Conservation (phyloP, 2,113 vertebrate genomes). For the Herpetotheres cachinnans region DNA sequence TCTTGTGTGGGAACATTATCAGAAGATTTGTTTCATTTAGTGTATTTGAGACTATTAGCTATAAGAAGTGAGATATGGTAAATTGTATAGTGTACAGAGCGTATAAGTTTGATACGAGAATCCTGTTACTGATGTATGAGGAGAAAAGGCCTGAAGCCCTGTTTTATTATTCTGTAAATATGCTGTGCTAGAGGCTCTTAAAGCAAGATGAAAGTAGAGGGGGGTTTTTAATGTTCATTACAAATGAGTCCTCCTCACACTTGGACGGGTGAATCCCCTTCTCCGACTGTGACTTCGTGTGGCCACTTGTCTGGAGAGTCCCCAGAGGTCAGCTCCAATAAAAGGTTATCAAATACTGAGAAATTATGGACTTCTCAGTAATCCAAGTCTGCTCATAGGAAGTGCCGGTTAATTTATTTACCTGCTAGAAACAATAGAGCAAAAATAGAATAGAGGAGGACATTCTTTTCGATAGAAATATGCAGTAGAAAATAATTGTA, state of each 20-base stretch:
- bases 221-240: neutral
- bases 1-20: neutral
- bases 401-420: neutral
- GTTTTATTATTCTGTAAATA: conserved; percentile 57
- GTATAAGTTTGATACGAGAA: neutral
- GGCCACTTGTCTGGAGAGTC: conserved; percentile 5
- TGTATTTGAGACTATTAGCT: neutral
- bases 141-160: conserved; percentile 38
- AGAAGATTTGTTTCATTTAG: neutral
- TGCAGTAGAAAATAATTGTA: neutral
- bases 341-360: neutral
- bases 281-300: neutral
- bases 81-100: neutral
- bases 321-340: neutral
- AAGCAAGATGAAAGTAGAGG: conserved; percentile 35
- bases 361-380: neutral
- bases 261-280: neutral
- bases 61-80: neutral
- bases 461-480: neutral
- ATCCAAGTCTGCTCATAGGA: neutral
- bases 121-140: neutral
- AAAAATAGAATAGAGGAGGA: neutral
- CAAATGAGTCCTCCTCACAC: conserved; percentile 27
- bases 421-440: neutral
- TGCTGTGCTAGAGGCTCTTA: conserved; percentile 38